These are phyloP conservation scores for Zalophus californianus DNA, from an alignment of 2,797 vertebrate genomes.

Conservation along the genomic window DNA sequence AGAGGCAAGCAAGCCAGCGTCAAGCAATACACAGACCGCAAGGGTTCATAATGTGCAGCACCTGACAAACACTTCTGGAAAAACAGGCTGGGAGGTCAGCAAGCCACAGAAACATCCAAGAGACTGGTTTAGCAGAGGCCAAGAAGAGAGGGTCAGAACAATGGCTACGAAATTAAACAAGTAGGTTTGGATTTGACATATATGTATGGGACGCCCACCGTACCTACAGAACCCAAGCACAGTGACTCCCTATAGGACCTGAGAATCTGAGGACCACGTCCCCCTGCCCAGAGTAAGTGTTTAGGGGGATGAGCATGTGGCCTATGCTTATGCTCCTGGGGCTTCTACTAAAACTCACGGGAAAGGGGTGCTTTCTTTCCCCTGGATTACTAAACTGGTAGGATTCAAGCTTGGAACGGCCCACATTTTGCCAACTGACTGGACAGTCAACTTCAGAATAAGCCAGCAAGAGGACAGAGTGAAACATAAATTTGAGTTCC, in stretches of 20 bases:
- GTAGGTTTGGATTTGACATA: background rate
- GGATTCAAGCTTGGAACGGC: background rate
- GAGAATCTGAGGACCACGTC: background rate
- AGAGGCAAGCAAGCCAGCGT: background rate
- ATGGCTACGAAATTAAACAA: fast-evolving
- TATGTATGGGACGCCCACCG: background rate
- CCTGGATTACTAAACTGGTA: background rate
- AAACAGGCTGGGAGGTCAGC: background rate
- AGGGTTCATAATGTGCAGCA: background rate
- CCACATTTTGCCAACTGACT: background rate
- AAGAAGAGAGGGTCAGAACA: background rate
- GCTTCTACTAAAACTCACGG: background rate
- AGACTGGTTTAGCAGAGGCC: background rate
- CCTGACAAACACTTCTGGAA: background rate
- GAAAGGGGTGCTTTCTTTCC: background rate
- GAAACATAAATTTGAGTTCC: background rate
- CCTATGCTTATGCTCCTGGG: background rate
- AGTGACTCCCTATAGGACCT: background rate
- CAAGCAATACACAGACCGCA: fast-evolving
- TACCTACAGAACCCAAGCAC: background rate
- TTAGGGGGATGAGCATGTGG: background rate
- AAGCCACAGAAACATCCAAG: background rate
- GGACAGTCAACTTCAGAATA: background rate
- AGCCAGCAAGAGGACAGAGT: background rate
- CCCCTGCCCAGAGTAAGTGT: background rate